Evolutionary conservation across 2,797 vertebrate species (phyloP).

Genomic region (Lutra lutra): DNA sequence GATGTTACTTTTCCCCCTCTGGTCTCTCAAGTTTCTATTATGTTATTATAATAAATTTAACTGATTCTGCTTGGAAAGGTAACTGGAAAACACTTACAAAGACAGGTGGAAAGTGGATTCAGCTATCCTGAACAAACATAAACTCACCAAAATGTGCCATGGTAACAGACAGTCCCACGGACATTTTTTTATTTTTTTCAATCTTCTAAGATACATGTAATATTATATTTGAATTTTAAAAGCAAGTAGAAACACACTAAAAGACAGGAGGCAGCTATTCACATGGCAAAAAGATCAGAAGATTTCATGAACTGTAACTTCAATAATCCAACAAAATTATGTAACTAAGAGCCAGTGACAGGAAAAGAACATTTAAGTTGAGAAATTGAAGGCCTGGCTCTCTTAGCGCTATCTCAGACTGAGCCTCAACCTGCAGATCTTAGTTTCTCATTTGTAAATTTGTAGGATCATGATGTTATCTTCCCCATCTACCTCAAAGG

Average conservation of each 20-base stretch:
- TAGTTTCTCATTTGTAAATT: constrained; percentile 13
- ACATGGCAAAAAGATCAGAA: constrained; percentile 10
- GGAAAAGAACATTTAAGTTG: not conserved
- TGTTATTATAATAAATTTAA: not conserved
- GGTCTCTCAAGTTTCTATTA: not conserved
- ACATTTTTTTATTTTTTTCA: not conserved
- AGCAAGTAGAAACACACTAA: constrained; percentile 2
- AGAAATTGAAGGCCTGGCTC: not conserved
- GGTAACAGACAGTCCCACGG: not conserved
- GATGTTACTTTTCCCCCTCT: not conserved
- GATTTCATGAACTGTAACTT: constrained; percentile 12
- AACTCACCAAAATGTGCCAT: not conserved
- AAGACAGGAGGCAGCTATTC: not conserved
- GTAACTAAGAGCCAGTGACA: not conserved
- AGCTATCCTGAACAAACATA: not conserved
- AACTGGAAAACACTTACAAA: not conserved
- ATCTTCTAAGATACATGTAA: not conserved
- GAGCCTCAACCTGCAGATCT: not conserved
- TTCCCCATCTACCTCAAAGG: not conserved
- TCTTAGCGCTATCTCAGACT: not conserved
- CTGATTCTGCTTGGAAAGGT: not conserved
- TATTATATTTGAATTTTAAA: constrained; percentile 37
- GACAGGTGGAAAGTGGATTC: not conserved
- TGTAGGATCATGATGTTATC: not conserved
- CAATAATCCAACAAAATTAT: not conserved